Base-by-base conservation (phyloP, 2,797 vertebrate species). In the Lepus townsendii region DNA sequence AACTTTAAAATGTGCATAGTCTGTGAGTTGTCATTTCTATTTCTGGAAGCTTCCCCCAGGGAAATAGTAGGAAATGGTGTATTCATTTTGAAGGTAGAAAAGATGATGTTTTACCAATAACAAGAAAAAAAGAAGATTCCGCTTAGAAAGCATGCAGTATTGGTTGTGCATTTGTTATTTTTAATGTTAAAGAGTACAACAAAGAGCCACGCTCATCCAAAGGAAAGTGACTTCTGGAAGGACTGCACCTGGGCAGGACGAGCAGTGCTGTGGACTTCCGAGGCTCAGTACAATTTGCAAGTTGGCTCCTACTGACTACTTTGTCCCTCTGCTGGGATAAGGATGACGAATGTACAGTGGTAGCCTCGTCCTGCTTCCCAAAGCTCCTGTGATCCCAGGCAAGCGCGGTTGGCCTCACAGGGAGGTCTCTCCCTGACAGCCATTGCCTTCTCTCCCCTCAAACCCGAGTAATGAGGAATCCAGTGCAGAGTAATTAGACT, bases 381-480 rank as follows among this genome's bases (percentile, higher is more conserved):
- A 0, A 3, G 26, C 42, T 30, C 22, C 32, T 3, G 0, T 30
- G 52, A 57, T 80, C 54, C 84, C 35, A 66, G 50, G 16, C 71
- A 62, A 50, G 6, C 14, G 50, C 35, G 84, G 17, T 89, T n/a
- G 10, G 79, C 47, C 54, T 93, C 30, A 0, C 12, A 30, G 27
- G 26, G 35, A 84, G 35, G 24, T 65, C 93, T 85, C n/a, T 78
- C 89, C 72, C n/a, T 35, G n/a, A 88, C 8, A 22, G 20, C 20
- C 4, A 24, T 93, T 83, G 79, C 38, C 85, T 83, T 69, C 32
- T 79, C 47, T 83, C 63, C 71, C 65, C 88, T 79, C 54, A 72
- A 90, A 90, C 78, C 54, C 57, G 68, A 32, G 50, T 97, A 96
- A 95, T 91, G 76, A 96, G 88, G 83, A 92, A 89, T 83, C 90